Evolutionary conservation across 2,888 invertebrate genomes (phyloP).

Genomic region (Cheilosia pagana): DNA sequence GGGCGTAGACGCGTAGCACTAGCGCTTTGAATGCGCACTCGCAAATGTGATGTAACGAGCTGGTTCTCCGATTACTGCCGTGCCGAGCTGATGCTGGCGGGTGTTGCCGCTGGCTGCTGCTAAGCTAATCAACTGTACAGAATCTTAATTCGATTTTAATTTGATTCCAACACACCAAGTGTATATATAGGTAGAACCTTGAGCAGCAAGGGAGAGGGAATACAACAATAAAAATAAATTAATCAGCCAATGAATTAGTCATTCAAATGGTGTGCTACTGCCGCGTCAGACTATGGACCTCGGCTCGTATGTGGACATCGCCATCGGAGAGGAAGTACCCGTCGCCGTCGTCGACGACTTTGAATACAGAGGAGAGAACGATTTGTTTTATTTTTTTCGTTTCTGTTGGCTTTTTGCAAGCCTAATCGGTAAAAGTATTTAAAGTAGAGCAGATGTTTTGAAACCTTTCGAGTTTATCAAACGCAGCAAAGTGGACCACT

Average conservation of each 20-base stretch:
- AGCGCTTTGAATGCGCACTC: constrained; percentile 11
- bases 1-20: constrained; percentile 35
- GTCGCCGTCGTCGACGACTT: neutral
- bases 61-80: constrained; percentile 32
- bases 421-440: constrained; percentile 19
- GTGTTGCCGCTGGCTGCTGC: constrained; percentile 5
- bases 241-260: constrained; percentile 62
- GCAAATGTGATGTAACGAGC: constrained; percentile 56
- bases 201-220: constrained; percentile 24
- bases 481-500: constrained; percentile 30
- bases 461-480: constrained; percentile 48
- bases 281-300: constrained; percentile 42
- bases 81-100: constrained; percentile 4
- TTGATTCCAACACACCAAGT: constrained; percentile 31
- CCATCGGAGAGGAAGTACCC: constrained; percentile 19
- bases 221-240: constrained; percentile 52
- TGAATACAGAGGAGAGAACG: neutral
- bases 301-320: constrained; percentile 36
- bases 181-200: constrained; percentile 36
- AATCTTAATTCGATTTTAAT: constrained; percentile 65
- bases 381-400: neutral
- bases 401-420: constrained; percentile 25
- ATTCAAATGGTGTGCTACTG: constrained; percentile 29
- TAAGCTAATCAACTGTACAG: constrained; percentile 50
- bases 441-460: constrained; percentile 51